Evolutionary conservation across 2,797 vertebrate genomes (phyloP).

Genomic region (Philypnodon macrostomus): DNA sequence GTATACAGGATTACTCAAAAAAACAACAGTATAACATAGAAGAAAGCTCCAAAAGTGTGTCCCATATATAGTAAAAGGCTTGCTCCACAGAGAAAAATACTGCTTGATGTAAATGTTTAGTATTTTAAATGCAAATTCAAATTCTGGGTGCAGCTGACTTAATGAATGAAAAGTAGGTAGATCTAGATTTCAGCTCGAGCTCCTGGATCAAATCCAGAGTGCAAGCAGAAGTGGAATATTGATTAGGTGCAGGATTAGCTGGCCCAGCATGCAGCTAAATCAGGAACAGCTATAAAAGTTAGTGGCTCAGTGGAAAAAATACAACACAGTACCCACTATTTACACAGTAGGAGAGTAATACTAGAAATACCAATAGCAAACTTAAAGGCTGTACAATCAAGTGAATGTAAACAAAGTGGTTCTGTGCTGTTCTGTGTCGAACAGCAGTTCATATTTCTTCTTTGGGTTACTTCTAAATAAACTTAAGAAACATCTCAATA

Average conservation of each 20-base stretch:
- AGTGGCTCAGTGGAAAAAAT: conserved; percentile 21
- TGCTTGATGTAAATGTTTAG: neutral
- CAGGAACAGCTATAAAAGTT: conserved; percentile 37
- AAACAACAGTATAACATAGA: no score
- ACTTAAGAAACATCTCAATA: no score
- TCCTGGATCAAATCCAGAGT: conserved; percentile 45
- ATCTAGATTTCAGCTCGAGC: conserved; percentile 35
- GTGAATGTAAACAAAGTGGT: no score
- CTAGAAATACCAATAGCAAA: conserved; percentile 1
- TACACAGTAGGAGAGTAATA: conserved; percentile 8
- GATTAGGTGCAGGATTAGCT: conserved; percentile 59
- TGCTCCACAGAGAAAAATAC: neutral
- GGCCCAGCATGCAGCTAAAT: conserved; percentile 51
- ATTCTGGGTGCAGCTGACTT: conserved; percentile 11
- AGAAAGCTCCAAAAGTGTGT: no score
- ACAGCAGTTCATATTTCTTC: no score
- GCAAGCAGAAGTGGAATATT: conserved; percentile 52
- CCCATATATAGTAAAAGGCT: neutral
- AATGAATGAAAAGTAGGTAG: conserved; percentile 40
- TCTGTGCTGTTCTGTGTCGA: no score
- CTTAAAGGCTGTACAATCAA: no score
- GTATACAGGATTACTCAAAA: no score
- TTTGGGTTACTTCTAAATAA: no score
- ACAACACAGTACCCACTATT: conserved; percentile 20
- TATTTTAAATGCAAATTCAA: conserved; percentile 19